Base-by-base conservation (phyloP, 2,797 vertebrate genomes). In the Karalla daura region DNA sequence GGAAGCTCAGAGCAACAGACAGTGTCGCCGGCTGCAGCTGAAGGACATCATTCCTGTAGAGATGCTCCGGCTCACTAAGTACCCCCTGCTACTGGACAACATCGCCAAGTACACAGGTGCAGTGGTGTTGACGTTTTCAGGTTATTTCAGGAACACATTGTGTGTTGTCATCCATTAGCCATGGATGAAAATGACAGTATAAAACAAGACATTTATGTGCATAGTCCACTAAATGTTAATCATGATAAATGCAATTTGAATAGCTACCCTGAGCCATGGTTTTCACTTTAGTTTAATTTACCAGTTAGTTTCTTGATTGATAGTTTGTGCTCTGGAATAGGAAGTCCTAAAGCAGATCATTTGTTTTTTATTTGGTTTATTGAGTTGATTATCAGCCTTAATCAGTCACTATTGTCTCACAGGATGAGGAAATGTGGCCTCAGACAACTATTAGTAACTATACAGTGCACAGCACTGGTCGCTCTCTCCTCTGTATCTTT, bases 11-110 rank as follows among this genome's bases (percentile, higher is more conserved):
- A 98, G 98, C 86, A 99, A 98, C 87, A 94, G 95, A 0, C 91
- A 93, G 72, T 99, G 98, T 86, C 95, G 96, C 41, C 91, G 98
- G 17, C 88, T 98, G 81, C 97, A 99, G 89, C 93, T 99, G 35
- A 99, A 99, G 86, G 98, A 99, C 91, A 98, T 99, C 84, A 98
- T 99, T 89, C 98, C 98, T 46, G 95, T 96, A 0, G 97, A 99
- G 90, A 99, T 99, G 95, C 96, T 94, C 74, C 94, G 98, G 49
- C 93, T 99, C 79, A 98, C 98, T 25, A 99, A 99, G 80, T 99
- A 99, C 86, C 98, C 98, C 1, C 94, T 99, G 71, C 94, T 99
- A 35, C 88, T 99, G 74, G 97, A 99, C 85, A 99, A 97, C 88
- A 98, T 99, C 46, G 95, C 95, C 32, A 98, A 97, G 85, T 97